Conservation (phyloP, 2,113 vertebrate species). For the Phodopus roborovskii region DNA sequence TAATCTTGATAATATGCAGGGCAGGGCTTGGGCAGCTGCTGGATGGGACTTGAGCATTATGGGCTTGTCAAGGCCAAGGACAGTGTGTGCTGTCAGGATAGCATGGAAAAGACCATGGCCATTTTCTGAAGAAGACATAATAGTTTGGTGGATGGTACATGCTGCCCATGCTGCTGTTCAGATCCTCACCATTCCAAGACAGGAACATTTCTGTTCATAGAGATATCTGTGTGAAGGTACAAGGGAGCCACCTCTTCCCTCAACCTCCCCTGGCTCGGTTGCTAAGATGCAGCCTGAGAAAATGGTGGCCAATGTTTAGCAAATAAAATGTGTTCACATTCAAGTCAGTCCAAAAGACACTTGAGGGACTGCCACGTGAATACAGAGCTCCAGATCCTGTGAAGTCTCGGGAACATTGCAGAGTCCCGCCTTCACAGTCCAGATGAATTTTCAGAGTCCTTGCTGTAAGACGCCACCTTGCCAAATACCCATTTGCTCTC, state of each 20-base stretch:
- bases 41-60: background rate
- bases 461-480: background rate
- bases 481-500: background rate
- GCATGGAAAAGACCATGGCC: background rate
- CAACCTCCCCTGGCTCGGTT: background rate
- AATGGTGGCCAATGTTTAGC: background rate
- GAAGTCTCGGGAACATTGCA: too few relatives aligned
- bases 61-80: background rate
- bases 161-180: background rate
- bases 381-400: background rate
- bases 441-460: background rate
- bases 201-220: too few relatives aligned
- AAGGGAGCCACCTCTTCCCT: background rate
- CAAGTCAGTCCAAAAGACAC: background rate
- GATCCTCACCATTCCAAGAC: background rate
- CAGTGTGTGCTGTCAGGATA: background rate
- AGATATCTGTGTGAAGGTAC: background rate
- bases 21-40: background rate
- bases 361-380: too few relatives aligned
- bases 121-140: background rate
- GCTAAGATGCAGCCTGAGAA: background rate
- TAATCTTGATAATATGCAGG: background rate
- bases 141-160: background rate
- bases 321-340: background rate
- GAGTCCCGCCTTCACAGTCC: background rate